These are phyloP conservation scores for Brachypteracias leptosomus DNA, from an alignment of 2,113 vertebrate genomes.

Conservation along the genomic window DNA sequence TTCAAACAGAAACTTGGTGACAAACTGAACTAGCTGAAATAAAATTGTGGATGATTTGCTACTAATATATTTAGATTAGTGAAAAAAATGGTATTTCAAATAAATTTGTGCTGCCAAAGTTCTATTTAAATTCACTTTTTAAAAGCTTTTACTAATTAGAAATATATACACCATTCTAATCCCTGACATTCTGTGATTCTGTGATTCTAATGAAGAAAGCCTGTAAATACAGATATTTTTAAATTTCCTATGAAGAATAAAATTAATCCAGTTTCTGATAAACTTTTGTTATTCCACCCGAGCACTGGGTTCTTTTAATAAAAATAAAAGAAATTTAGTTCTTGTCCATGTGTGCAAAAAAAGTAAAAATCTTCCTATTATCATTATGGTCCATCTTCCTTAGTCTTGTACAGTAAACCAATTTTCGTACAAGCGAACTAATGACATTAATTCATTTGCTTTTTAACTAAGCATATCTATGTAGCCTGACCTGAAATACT, in stretches of 20 bases:
- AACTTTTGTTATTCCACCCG: background rate
- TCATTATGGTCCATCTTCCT: background rate
- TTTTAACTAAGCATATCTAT: background rate
- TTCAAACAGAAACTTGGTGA: background rate
- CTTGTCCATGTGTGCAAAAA: background rate
- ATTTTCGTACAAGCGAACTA: background rate
- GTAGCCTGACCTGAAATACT: background rate
- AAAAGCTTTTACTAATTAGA: background rate
- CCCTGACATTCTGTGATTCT: too few species aligned
- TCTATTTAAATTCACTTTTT: background rate
- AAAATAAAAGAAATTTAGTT: background rate
- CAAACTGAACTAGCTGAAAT: background rate
- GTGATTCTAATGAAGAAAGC: background rate
- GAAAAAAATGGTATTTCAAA: background rate
- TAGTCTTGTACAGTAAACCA: background rate
- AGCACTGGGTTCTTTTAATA: background rate
- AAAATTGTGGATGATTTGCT: background rate
- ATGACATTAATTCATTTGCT: background rate
- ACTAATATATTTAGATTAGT: background rate
- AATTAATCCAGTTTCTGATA: background rate
- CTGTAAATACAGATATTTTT: background rate
- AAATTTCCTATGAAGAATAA: background rate
- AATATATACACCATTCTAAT: background rate
- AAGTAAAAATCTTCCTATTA: background rate
- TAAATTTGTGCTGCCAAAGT: background rate